Conservation (phyloP, 2,797 vertebrate genomes). For the Enteromius unitaeniatus region DNA sequence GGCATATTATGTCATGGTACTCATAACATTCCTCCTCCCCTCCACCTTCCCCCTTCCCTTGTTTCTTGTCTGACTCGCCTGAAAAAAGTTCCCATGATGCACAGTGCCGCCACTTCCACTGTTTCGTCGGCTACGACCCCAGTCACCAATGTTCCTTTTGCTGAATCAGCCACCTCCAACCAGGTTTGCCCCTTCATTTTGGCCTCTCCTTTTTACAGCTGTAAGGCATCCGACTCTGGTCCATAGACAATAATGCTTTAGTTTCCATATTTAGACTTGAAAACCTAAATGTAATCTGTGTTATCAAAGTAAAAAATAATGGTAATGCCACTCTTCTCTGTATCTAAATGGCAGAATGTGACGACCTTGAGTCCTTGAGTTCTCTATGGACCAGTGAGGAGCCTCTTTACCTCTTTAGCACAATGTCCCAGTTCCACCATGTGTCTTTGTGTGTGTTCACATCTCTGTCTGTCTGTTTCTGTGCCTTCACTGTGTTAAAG, state of each 20-base stretch:
- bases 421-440: constrained; percentile 56
- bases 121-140: constrained; percentile 96
- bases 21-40: constrained; percentile 87
- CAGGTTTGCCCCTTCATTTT: constrained; percentile 97
- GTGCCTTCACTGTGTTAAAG: constrained; percentile 53
- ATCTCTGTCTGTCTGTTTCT: constrained; percentile 54
- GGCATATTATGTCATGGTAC: constrained; percentile 90
- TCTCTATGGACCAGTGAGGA: constrained; percentile 61
- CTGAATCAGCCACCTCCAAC: constrained; percentile 94
- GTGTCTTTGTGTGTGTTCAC: constrained; percentile 56
- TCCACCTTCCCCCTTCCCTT: constrained; percentile 85
- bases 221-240: constrained; percentile 65
- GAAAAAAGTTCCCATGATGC: constrained; percentile 99
- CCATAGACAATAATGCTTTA: constrained; percentile 58
- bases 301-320: neutral
- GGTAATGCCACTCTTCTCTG: neutral
- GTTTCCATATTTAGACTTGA: neutral
- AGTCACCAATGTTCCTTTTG: constrained; percentile 96
- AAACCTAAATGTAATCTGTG: neutral
- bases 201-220: constrained; percentile 86
- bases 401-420: constrained; percentile 50
- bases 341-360: neutral
- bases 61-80: constrained; percentile 93
- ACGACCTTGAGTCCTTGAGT: neutral
- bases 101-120: constrained; percentile 97